Evolutionary conservation across 2,888 invertebrate species (phyloP).

Genomic region (Masnerella sp.): DNA sequence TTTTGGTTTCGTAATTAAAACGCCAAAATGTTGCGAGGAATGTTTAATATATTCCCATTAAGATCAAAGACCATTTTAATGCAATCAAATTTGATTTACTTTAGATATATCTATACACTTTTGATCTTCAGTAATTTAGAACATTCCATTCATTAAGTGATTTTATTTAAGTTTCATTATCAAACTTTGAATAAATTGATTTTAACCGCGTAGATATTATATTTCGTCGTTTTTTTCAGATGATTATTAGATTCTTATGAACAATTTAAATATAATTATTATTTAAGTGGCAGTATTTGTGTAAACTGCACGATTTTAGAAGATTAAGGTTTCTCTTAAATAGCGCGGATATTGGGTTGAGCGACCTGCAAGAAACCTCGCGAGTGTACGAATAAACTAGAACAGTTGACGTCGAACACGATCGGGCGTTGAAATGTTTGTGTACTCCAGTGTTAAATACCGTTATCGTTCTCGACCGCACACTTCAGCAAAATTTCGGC

Average conservation of each 20-base stretch:
- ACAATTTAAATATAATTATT: constrained; percentile 8
- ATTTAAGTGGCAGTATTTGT: constrained; percentile 41
- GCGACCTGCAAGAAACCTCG: constrained; percentile 55
- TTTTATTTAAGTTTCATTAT: no score
- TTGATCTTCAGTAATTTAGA: no score
- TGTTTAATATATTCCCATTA: no score
- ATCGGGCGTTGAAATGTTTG: constrained; percentile 41
- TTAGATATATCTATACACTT: no score
- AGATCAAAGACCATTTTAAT: no score
- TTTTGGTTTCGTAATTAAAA: no score
- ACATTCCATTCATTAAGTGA: no score
- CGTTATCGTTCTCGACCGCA: constrained; percentile 29
- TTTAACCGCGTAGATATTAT: no score
- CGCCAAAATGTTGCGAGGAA: no score
- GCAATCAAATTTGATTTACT: no score
- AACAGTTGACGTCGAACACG: constrained; percentile 31
- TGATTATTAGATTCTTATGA: neutral
- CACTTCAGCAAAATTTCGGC: constrained; percentile 26
- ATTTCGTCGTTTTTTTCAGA: neutral
- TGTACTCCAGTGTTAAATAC: constrained; percentile 20
- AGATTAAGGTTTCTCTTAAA: constrained; percentile 47
- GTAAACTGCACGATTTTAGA: constrained; percentile 23
- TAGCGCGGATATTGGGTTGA: constrained; percentile 49
- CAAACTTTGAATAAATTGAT: no score
- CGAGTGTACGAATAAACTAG: constrained; percentile 48